A percentile compares a stretch with the other conserved stretches of the same genome.
Evolutionary conservation across 2,888 invertebrate genomes (phyloP).

Genomic region (Dorcus parallelipipedus): DNA sequence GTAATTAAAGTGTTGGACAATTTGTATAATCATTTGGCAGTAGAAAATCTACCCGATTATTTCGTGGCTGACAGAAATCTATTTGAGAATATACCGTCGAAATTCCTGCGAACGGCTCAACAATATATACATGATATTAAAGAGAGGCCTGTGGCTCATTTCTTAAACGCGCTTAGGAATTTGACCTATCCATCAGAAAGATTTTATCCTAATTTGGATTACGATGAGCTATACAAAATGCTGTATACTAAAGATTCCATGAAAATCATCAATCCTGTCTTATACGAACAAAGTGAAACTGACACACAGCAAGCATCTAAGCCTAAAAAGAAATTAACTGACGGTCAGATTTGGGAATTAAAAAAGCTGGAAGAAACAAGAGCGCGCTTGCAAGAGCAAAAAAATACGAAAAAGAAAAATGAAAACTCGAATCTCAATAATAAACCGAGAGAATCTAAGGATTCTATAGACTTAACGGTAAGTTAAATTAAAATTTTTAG

Average conservation of each 20-base stretch:
- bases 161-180: constrained; percentile 67
- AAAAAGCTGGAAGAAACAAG: constrained; percentile 15
- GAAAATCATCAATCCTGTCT: constrained; percentile 9
- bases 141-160: constrained; percentile 69
- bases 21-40: constrained; percentile 61
- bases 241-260: constrained; percentile 19
- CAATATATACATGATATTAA: constrained; percentile 64
- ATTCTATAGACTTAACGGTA: constrained; percentile 59
- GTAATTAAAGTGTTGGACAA: constrained; percentile 60
- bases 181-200: constrained; percentile 58
- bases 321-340: constrained; percentile 21
- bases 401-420: constrained; percentile 1
- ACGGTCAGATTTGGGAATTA: constrained; percentile 24
- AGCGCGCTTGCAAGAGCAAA: not conserved
- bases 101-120: constrained; percentile 62
- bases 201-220: constrained; percentile 65
- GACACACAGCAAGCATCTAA: constrained; percentile 4
- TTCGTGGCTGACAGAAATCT: constrained; percentile 69
- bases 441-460: constrained; percentile 25
- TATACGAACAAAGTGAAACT: not conserved
- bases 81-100: constrained; percentile 66
- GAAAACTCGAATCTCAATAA: constrained; percentile 11
- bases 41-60: constrained; percentile 65
- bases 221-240: constrained; percentile 46
- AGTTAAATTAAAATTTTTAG: constrained; percentile 26